Evolutionary conservation across 2,888 invertebrate species (phyloP), one percentile per base, ranked within the genome.

Genomic region (Drosophila crucigera): DNA sequence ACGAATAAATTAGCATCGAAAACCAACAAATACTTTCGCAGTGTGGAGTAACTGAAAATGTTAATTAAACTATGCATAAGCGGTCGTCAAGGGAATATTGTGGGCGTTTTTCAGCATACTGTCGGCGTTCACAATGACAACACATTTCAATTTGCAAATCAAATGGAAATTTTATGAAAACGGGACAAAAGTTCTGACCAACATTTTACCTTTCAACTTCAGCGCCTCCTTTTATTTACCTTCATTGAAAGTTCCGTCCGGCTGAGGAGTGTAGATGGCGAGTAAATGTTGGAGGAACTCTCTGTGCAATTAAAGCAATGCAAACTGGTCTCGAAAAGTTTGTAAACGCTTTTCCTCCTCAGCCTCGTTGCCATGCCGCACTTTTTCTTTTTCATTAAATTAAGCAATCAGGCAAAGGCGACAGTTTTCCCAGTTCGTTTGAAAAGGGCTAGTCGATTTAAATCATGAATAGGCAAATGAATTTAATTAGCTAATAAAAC

Each of bases 71-170:
- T 70, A 31, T 54, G 25, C 16, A 60, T 63, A 56, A 25, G 30
- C 54, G 39, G 43, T 39, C 4, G n/a, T 16, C 11, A n/a, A 50
- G 41, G 37, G 28, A 47, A 47, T 37, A 10, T 28, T 22, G 31
- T 22, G 59, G 58, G 58, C 58, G 33, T 52, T 28, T 16, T 7
- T 43, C 22, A 35, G 41, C 43, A 14, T 4, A 16, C 41, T 14
- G 11, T 19, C n/a, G 43, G 28, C 22, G 19, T 25, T 65, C 28
- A 52, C 39, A 59, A 54, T 59, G 64, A 73, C 54, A 67, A 66
- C 68, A 76, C 62, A 80, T 82, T 87, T 85, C 71, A 74, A 89
- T 89, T 89, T 84, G 90, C 81, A 88, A 84, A 84, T 88, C 74
- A 84, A 90, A 84, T 81, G 78, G 76, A 68, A 54, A 66, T 47